Conservation (phyloP, 2,888 invertebrate genomes). For the Lithophane semibrunnea region DNA sequence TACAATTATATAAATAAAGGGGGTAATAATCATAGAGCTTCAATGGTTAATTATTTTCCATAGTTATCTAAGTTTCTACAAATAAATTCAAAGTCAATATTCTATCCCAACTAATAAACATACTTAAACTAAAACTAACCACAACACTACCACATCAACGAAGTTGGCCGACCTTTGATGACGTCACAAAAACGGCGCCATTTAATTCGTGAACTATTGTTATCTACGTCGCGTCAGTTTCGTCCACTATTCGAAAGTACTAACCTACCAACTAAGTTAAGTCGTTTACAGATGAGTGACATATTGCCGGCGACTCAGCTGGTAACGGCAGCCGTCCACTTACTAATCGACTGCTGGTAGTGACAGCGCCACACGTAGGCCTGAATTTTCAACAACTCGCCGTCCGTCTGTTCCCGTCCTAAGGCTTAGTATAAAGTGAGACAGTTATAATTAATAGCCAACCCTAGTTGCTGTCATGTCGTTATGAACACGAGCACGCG, state of each 20-base stretch:
- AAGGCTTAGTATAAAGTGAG: slow-evolving; percentile 66
- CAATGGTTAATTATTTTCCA: too few relatives aligned
- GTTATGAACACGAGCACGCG: slow-evolving; percentile 69
- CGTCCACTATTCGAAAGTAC: slow-evolving; percentile 46
- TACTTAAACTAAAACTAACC: slow-evolving; percentile 52
- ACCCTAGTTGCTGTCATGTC: slow-evolving; percentile 67
- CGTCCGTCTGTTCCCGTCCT: slow-evolving; percentile 34
- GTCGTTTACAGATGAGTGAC: slow-evolving; percentile 8
- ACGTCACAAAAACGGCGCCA: slow-evolving; percentile 62
- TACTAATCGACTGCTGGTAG: slow-evolving; percentile 3
- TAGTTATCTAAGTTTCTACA: too few relatives aligned
- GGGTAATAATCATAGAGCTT: too few relatives aligned
- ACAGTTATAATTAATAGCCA: slow-evolving; percentile 75
- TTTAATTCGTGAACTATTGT: slow-evolving; percentile 59
- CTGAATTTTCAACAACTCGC: slow-evolving; percentile 1
- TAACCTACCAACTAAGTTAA: slow-evolving; percentile 20
- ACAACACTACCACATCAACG: slow-evolving; percentile 34
- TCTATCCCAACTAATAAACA: slow-evolving; percentile 16
- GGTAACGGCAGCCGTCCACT: neutral
- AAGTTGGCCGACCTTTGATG: slow-evolving; percentile 45
- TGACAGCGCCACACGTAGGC: neutral
- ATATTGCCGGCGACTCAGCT: neutral
- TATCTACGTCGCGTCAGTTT: slow-evolving; percentile 44
- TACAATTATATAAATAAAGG: too few relatives aligned
- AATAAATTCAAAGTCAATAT: too few relatives aligned